phyloP scores from a whole-genome alignment of 2,113 vertebrate genomes.

The Gobio gobio region DNA sequence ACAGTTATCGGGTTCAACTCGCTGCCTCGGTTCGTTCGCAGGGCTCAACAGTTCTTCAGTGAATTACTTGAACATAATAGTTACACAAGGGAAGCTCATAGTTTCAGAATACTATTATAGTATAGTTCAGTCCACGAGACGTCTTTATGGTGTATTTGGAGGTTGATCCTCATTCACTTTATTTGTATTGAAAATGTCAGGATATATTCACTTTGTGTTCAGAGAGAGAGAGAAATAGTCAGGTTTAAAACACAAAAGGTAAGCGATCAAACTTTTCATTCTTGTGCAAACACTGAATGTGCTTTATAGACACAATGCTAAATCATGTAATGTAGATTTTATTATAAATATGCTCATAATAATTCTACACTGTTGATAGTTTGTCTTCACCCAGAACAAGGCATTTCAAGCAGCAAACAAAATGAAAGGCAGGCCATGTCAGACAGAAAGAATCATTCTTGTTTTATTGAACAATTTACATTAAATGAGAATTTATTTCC shows the following conservation, averaged over 20 bases:
- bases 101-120: background rate
- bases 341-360: background rate
- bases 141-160: background rate
- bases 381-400: background rate
- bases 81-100: background rate
- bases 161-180: background rate
- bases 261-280: background rate
- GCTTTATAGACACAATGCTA: background rate
- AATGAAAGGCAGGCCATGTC: slow-evolving; percentile 16
- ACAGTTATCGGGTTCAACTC: background rate
- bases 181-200: background rate
- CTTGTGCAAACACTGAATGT: background rate
- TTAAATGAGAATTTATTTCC: slow-evolving; percentile 66
- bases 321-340: no score
- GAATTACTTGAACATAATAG: background rate
- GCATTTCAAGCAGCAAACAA: slow-evolving; percentile 13
- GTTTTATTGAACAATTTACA: slow-evolving; percentile 92
- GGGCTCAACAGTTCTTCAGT: background rate
- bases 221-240: no score
- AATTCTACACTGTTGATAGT: no score
- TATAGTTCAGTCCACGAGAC: background rate
- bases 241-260: background rate
- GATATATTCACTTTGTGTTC: background rate
- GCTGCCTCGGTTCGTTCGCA: background rate
- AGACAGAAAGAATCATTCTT: slow-evolving; percentile 68